phyloP scores from a whole-genome alignment of 1,140 invertebrate genomes.

The Bombus turneri region DNA sequence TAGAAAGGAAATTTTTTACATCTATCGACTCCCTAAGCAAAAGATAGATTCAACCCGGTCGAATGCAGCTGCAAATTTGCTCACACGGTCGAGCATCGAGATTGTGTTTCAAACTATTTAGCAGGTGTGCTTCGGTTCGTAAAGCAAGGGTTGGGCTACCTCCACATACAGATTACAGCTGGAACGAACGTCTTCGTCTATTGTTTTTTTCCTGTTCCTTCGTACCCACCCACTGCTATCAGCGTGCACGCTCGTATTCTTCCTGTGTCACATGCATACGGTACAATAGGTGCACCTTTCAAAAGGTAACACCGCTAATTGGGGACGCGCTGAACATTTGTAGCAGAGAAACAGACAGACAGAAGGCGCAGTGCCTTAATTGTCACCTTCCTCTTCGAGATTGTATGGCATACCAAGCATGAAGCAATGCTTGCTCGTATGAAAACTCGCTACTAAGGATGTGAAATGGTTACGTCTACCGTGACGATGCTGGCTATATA shows the following conservation, averaged over 20 bases:
- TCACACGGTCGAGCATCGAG: slow-evolving; percentile 18
- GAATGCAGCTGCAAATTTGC: slow-evolving; percentile 35
- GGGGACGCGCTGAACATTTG: slow-evolving; percentile 61
- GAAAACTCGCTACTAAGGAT: slow-evolving; percentile 42
- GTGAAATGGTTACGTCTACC: slow-evolving; percentile 30
- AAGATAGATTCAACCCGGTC: neutral
- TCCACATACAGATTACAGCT: slow-evolving; percentile 57
- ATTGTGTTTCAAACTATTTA: slow-evolving; percentile 41
- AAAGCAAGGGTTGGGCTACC: slow-evolving; percentile 57
- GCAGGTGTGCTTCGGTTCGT: slow-evolving; percentile 55
- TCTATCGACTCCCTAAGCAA: neutral
- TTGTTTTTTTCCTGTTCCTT: slow-evolving; percentile 48
- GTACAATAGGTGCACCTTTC: slow-evolving; percentile 73
- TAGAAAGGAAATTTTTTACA: neutral
- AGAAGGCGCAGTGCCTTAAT: slow-evolving; percentile 75
- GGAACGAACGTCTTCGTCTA: slow-evolving; percentile 50
- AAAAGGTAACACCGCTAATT: slow-evolving; percentile 69
- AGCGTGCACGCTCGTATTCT: slow-evolving; percentile 28
- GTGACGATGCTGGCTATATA: neutral
- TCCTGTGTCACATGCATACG: slow-evolving; percentile 69
- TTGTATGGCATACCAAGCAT: slow-evolving; percentile 63
- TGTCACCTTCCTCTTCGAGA: slow-evolving; percentile 74
- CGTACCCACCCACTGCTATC: slow-evolving; percentile 50
- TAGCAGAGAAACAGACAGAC: slow-evolving; percentile 66
- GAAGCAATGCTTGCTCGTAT: slow-evolving; percentile 61